Evolutionary conservation across 2,888 invertebrate genomes (phyloP).

Genomic region (Scotopteryx bipunctaria): DNA sequence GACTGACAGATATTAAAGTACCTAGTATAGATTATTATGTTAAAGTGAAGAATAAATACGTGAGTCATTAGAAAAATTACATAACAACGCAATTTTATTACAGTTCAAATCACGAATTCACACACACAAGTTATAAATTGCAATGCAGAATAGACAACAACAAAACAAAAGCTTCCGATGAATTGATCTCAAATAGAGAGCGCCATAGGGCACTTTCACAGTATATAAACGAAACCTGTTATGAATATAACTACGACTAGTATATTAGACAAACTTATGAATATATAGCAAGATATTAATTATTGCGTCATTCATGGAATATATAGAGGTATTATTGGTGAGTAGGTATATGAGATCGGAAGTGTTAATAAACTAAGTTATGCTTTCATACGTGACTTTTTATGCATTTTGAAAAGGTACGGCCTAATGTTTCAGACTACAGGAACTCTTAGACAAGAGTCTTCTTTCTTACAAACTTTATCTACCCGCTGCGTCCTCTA

Average conservation of each 20-base stretch:
- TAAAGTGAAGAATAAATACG: background rate
- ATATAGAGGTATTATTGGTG: background rate
- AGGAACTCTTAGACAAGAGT: too few relatives aligned
- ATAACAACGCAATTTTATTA: constrained; percentile 3
- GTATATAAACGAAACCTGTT: constrained; percentile 24
- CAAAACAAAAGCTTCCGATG: constrained; percentile 1
- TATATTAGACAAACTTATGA: constrained; percentile 26
- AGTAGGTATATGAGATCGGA: too few relatives aligned
- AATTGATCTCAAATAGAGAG: constrained; percentile 13
- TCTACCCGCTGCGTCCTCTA: too few relatives aligned
- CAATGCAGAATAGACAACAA: background rate
- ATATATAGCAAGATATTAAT: constrained; percentile 21
- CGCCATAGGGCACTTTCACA: constrained; percentile 36
- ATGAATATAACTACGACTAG: constrained; percentile 5
- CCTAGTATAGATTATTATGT: background rate
- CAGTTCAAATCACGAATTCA: background rate
- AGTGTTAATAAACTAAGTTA: too few relatives aligned
- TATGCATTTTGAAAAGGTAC: too few relatives aligned
- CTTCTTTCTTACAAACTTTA: too few relatives aligned
- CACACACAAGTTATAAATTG: background rate
- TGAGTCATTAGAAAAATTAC: background rate
- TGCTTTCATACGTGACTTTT: too few relatives aligned
- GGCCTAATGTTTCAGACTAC: too few relatives aligned
- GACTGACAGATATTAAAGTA: too few relatives aligned
- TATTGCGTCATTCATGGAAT: constrained; percentile 8